phyloP scores from a whole-genome alignment of 2,797 vertebrate species.

The Gymnocypris eckloni region DNA sequence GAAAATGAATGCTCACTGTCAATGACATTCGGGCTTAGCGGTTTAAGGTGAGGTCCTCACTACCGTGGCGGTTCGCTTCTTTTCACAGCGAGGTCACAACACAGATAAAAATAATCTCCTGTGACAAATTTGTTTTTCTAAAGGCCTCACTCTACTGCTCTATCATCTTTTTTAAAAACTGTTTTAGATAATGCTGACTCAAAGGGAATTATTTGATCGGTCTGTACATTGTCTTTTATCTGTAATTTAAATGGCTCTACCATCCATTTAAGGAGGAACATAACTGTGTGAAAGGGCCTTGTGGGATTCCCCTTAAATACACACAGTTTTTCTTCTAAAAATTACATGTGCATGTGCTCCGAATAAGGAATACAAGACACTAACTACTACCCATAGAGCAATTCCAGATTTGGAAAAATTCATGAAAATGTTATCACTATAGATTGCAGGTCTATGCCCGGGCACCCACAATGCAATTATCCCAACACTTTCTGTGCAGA shows the following conservation, averaged over 20 bases:
- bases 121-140: slow-evolving; percentile 81
- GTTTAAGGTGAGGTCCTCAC: slow-evolving; percentile 16
- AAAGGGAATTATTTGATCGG: slow-evolving; percentile 74
- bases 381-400: slow-evolving; percentile 17
- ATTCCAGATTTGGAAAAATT: slow-evolving; percentile 13
- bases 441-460: not conserved
- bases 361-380: slow-evolving; percentile 23
- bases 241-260: slow-evolving; percentile 76
- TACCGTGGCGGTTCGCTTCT: slow-evolving; percentile 73
- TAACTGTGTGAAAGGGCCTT: slow-evolving; percentile 63
- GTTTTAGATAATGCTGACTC: slow-evolving; percentile 78
- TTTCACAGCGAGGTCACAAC: slow-evolving; percentile 81
- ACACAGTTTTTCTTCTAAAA: not conserved
- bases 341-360: not conserved
- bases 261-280: slow-evolving; percentile 69
- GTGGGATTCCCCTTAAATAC: slow-evolving; percentile 60
- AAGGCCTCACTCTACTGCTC: slow-evolving; percentile 77
- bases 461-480: not conserved
- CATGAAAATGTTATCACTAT: not conserved
- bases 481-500: not conserved
- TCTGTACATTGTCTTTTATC: slow-evolving; percentile 78
- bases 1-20: slow-evolving; percentile 31
- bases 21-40: slow-evolving; percentile 28
- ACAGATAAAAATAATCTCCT: slow-evolving; percentile 79
- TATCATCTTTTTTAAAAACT: slow-evolving; percentile 73